phyloP scores from a whole-genome alignment of 2,888 invertebrate species.

The Ichneumoninae sp. region DNA sequence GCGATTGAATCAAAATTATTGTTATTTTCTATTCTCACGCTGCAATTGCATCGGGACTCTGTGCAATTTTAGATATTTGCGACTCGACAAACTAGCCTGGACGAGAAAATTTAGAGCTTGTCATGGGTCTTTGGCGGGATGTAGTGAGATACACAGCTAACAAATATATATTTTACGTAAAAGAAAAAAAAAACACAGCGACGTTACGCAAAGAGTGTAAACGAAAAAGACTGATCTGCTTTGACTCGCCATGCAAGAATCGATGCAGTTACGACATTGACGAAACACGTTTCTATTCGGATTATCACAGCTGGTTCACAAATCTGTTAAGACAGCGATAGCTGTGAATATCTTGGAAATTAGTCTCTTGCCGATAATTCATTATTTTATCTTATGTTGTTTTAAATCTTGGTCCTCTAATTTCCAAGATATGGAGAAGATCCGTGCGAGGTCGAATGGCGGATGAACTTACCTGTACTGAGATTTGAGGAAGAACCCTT shows the following conservation, averaged over 20 bases:
- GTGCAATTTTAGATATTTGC: not conserved
- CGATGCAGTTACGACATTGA: constrained; percentile 78
- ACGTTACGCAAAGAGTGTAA: constrained; percentile 32
- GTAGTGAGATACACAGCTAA: constrained; percentile 49
- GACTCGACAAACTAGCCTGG: constrained; percentile 69
- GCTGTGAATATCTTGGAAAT: constrained; percentile 57
- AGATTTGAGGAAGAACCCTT: constrained; percentile 94
- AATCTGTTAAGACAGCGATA: constrained; percentile 32
- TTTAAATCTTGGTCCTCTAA: constrained; percentile 24
- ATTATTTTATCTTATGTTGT: constrained; percentile 13
- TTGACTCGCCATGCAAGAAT: constrained; percentile 76
- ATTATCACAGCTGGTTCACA: constrained; percentile 64
- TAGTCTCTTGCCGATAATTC: not conserved
- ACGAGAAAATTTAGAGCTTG: constrained; percentile 75
- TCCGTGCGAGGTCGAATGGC: constrained; percentile 4
- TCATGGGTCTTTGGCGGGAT: constrained; percentile 71
- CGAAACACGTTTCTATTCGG: constrained; percentile 70
- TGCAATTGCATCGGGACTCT: not conserved
- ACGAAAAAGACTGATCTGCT: constrained; percentile 59
- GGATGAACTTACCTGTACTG: constrained; percentile 87
- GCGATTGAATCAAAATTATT: not conserved
- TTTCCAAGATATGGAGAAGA: constrained; percentile 68
- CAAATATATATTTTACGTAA: constrained; percentile 29
- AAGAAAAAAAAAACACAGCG: constrained; percentile 51
- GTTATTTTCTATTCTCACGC: not conserved